Evolutionary conservation across 1,140 invertebrate genomes (phyloP).

Genomic region (Zaprionus nigranus): DNA sequence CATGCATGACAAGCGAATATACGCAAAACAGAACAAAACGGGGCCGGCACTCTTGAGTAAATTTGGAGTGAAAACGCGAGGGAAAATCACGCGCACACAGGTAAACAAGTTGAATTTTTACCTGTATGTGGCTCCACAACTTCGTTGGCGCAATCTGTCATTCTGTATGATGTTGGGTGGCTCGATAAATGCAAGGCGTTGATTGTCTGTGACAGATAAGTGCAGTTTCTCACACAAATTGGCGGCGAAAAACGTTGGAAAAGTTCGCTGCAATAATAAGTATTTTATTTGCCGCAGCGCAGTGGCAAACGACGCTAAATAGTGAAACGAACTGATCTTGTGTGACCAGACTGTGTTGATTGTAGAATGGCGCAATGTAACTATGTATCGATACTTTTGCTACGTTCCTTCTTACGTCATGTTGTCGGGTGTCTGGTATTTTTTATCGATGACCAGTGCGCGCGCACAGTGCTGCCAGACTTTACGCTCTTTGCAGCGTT

Average conservation of each 20-base stretch:
- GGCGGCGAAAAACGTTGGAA: conserved; percentile 2
- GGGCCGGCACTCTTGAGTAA: conserved; percentile 16
- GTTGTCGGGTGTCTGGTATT: not conserved
- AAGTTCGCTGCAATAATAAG: conserved; percentile 6
- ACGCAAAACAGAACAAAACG: conserved; percentile 1
- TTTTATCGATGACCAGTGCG: conserved; percentile 12
- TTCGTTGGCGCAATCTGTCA: conserved; percentile 41
- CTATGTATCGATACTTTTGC: conserved; percentile 25
- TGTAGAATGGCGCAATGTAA: not conserved
- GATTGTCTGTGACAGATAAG: conserved; percentile 25
- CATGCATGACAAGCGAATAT: not conserved
- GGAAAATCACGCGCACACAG: conserved; percentile 8
- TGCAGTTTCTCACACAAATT: conserved; percentile 28
- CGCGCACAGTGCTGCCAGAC: conserved; percentile 34
- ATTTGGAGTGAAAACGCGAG: not conserved
- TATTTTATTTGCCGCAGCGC: conserved; percentile 30
- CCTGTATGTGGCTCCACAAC: conserved; percentile 27
- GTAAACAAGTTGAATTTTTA: conserved; percentile 37
- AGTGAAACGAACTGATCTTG: conserved; percentile 24
- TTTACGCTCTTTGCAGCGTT: conserved; percentile 25
- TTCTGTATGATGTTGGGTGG: conserved; percentile 1
- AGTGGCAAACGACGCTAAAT: conserved; percentile 32
- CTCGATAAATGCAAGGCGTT: conserved; percentile 31
- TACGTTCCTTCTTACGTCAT: not conserved
- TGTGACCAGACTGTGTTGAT: conserved; percentile 11